A percentile compares a stretch with the other conserved stretches of the same genome.
Evolutionary conservation across 2,888 invertebrate species (phyloP).

Genomic region (Apamea anceps): DNA sequence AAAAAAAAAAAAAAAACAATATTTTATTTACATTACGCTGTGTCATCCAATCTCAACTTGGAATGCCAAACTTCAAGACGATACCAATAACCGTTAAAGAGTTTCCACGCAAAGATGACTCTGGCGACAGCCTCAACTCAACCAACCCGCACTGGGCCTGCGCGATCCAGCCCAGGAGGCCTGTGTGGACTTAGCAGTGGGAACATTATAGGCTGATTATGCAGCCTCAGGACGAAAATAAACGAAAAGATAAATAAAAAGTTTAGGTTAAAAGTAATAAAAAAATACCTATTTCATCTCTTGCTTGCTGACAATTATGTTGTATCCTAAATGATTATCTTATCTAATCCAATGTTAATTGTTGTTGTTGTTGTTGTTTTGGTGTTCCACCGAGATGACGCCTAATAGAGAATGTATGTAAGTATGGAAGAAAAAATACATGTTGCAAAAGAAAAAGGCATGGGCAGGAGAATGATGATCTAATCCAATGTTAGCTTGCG

Average conservation of each 20-base stretch:
- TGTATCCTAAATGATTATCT: neutral
- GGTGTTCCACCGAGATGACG: no score
- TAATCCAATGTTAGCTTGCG: no score
- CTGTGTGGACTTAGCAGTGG: no score
- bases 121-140: neutral
- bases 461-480: no score
- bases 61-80: neutral
- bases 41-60: neutral
- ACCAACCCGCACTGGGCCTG: no score
- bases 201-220: no score
- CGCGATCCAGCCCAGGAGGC: no score
- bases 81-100: neutral
- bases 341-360: neutral
- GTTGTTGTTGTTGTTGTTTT: no score
- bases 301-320: neutral
- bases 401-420: no score
- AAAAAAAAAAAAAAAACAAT: neutral
- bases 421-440: no score
- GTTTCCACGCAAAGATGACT: neutral
- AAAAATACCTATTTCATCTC: neutral
- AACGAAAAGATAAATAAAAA: neutral
- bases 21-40: neutral
- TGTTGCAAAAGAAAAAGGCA: no score
- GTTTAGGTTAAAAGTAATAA: no score
- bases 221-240: neutral